These are phyloP conservation scores for Peucedramus taeniatus DNA, from an alignment of 2,113 vertebrate genomes.

Conservation along the genomic window DNA sequence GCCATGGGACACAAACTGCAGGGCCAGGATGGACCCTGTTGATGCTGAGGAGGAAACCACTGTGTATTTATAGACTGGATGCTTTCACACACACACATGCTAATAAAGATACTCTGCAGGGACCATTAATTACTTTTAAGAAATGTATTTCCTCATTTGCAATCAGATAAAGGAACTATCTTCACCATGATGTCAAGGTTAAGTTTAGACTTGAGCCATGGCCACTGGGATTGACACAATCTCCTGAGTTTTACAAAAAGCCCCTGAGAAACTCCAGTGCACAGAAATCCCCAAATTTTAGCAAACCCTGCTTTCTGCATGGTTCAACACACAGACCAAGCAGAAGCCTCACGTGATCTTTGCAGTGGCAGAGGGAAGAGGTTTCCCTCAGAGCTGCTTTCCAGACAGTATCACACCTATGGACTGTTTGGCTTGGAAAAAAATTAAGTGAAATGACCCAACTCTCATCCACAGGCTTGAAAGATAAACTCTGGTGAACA, in stretches of 20 bases:
- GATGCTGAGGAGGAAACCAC: neutral
- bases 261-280: neutral
- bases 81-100: neutral
- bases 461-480: neutral
- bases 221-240: neutral
- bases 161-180: constrained; percentile 4
- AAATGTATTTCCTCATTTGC: constrained; percentile 1
- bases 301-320: neutral
- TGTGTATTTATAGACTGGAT: neutral
- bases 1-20: neutral
- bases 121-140: constrained; percentile 26
- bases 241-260: neutral
- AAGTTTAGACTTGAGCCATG: neutral
- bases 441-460: neutral
- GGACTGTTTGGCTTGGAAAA: neutral
- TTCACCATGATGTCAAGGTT: neutral
- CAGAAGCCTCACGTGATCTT: neutral
- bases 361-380: neutral
- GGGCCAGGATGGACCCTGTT: neutral
- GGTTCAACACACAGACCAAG: neutral
- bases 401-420: neutral
- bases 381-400: neutral
- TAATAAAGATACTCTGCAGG: neutral
- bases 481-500: neutral
- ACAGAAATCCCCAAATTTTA: neutral